phyloP scores from a whole-genome alignment of 2,113 vertebrate genomes.

The Neolamprologus kungweensis region DNA sequence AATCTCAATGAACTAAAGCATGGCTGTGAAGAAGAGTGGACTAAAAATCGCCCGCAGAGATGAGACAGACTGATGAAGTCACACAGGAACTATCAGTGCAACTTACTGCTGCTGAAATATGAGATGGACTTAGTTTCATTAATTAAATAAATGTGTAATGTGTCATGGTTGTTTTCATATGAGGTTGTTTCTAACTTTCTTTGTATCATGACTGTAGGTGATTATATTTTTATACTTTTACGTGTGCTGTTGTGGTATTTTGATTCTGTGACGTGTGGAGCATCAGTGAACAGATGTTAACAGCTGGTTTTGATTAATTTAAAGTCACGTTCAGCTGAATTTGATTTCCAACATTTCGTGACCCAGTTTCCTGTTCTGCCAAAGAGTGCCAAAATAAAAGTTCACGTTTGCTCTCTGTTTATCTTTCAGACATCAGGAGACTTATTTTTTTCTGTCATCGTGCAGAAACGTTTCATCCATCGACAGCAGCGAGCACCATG shows the following conservation, averaged over 20 bases:
- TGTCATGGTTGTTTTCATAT: not conserved
- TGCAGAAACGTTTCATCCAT: not conserved
- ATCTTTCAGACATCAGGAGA: not conserved
- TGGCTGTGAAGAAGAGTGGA: not conserved
- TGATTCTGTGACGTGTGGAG: not conserved
- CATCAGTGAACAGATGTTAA: not conserved
- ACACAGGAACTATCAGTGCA: not conserved
- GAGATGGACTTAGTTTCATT: not conserved
- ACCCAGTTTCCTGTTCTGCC: not conserved
- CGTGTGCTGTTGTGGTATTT: not conserved
- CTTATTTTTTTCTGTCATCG: not conserved
- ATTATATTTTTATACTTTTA: not conserved
- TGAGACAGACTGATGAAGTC: not conserved
- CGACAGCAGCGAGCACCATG: slow-evolving; percentile 24
- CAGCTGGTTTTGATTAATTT: not conserved
- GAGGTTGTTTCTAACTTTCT: not conserved
- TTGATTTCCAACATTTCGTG: not conserved
- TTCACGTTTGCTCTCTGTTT: not conserved
- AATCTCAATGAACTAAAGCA: not conserved
- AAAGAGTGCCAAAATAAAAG: not conserved
- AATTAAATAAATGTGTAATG: not conserved
- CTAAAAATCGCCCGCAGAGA: not conserved
- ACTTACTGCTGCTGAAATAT: not conserved
- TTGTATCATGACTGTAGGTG: not conserved
- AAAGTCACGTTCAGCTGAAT: not conserved